Conservation (phyloP, 2,888 invertebrate species). For the Graphium colonna region DNA sequence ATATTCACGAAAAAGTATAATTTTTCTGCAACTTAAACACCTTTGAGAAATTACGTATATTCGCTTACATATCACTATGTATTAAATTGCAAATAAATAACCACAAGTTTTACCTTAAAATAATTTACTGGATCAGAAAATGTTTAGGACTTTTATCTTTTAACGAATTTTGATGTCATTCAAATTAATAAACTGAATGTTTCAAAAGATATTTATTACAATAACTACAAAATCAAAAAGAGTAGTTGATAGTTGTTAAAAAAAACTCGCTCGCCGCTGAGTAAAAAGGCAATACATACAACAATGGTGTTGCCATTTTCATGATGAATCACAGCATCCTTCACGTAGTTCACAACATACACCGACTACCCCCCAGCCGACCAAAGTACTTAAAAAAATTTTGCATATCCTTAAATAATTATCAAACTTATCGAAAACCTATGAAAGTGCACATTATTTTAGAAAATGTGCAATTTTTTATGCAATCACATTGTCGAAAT, state of each 20-base stretch:
- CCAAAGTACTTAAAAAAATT: too few relatives aligned
- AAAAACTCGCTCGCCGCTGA: too few relatives aligned
- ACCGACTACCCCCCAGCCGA: too few relatives aligned
- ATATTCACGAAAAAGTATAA: too few relatives aligned
- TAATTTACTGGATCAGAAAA: conserved; percentile 5
- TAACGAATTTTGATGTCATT: conserved; percentile 10
- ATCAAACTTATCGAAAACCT: too few relatives aligned
- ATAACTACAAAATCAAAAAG: conserved; percentile 20
- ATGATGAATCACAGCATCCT: too few relatives aligned
- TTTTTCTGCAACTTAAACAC: not conserved
- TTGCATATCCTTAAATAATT: too few relatives aligned
- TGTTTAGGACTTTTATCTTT: conserved; percentile 9
- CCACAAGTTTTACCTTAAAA: conserved; percentile 12
- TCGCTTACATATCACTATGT: not conserved
- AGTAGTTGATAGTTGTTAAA: conserved; percentile 2
- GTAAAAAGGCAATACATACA: too few relatives aligned
- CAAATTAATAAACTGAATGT: conserved; percentile 3
- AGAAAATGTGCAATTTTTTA: too few relatives aligned
- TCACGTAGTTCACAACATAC: too few relatives aligned
- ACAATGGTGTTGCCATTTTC: conserved; percentile 8
- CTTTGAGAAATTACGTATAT: conserved; percentile 9
- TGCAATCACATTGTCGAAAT: too few relatives aligned
- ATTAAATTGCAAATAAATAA: conserved; percentile 3
- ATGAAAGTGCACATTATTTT: too few relatives aligned
- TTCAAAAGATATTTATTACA: conserved; percentile 6